Evolutionary conservation across 1,140 invertebrate species (phyloP).

Genomic region (Macrotrachela quadricornifera): DNA sequence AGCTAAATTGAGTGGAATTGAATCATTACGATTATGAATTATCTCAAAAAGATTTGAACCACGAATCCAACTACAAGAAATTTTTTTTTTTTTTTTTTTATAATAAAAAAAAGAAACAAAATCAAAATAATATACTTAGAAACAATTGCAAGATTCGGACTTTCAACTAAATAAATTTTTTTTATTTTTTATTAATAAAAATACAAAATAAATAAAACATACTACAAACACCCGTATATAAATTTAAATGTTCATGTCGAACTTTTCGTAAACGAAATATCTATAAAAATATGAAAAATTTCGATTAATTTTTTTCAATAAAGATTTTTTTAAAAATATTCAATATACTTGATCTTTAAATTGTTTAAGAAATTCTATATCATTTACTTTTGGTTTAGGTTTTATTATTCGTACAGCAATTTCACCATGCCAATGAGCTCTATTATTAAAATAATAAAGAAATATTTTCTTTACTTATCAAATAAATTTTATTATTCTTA

Average conservation of each 20-base stretch:
- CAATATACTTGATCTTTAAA: background rate
- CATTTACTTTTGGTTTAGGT: conserved; percentile 62
- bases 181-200: too few species aligned
- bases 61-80: background rate
- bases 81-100: too few species aligned
- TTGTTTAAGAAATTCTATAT: conserved; percentile 37
- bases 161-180: too few species aligned
- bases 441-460: too few species aligned
- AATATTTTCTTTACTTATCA: too few species aligned
- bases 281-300: too few species aligned
- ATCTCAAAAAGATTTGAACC: conserved; percentile 6
- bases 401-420: conserved; percentile 93
- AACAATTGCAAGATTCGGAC: conserved; percentile 65
- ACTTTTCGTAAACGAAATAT: conserved; percentile 57
- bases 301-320: too few species aligned
- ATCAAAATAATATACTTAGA: background rate
- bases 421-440: conserved; percentile 90
- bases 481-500: too few species aligned
- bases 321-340: background rate
- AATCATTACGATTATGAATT: background rate
- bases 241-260: conserved; percentile 86
- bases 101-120: too few species aligned
- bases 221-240: conserved; percentile 99
- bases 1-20: background rate
- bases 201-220: conserved; percentile 39